Base-by-base conservation (phyloP, 2,888 invertebrate genomes). In the Saturnia japonica region DNA sequence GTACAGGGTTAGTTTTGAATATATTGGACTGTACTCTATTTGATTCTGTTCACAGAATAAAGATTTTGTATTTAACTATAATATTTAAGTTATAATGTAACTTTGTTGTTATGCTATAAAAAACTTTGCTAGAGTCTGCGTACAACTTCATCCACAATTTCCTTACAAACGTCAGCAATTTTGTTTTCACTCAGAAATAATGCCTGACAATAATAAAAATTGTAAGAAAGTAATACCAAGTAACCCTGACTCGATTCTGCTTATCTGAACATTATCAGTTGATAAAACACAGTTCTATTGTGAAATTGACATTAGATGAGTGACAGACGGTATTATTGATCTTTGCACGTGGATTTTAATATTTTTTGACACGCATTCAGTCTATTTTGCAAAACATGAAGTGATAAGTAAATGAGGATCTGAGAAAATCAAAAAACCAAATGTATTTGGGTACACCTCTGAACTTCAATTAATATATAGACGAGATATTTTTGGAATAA, bases 261-360 rank as follows among this genome's bases (percentile, higher is more conserved):
- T 67, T 47, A 45, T 67, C 67, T n/a, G 25, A 47, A 64, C 54
- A 1, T 62, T 64, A 71, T 71, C 68, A 8, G 12, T 66, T 40
- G 71, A 71, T 68, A 68, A 68, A 54, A 22, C n/a, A 12, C 40
- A n/a, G n/a, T 64, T 64, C 47, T 71, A 71, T 71, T 71, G 62
- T 62, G 68, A 71, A 71, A 71, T 71, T 68, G 71, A 68, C 62
- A 68, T 68, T 71, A 71, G 68, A 47, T 68, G 71, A 68, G 34
- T 71, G 71, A 68, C 71, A 64, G 40, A 22, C 71, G 71, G 71
- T 47, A 47, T 45, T 45, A 68, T 51, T 71, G 68, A 71, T 68
- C 34, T 62, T 40, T 68, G 19, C 34, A 25, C 14, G 11, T 19
- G 62, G 2, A 7, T 28, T 40, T 57, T 25, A n/a, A n/a, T n/a